These are phyloP conservation scores for Spea hammondii DNA, from an alignment of 2,797 vertebrate genomes.

Conservation along the genomic window DNA sequence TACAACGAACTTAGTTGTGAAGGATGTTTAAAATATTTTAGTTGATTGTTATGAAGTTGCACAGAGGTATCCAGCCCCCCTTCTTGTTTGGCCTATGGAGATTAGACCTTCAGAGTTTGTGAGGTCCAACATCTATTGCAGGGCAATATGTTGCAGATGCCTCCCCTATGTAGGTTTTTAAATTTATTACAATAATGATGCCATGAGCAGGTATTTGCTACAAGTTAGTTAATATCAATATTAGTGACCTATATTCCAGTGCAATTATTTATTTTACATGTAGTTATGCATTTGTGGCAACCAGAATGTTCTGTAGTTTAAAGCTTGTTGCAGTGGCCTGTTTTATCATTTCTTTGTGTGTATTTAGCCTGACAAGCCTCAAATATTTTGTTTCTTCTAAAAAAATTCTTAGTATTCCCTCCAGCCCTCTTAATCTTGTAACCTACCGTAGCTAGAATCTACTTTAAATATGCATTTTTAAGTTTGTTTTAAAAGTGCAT, in stretches of 20 bases:
- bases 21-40: conserved; percentile 15
- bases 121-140: conserved; percentile 33
- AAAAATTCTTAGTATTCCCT: conserved; percentile 2
- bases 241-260: conserved; percentile 9
- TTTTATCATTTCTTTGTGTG: conserved; percentile 31
- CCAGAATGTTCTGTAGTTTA: conserved; percentile 20
- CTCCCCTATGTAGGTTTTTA: conserved; percentile 14
- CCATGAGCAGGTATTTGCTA: conserved; percentile 5
- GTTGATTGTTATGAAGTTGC: not conserved
- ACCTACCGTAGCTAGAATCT: not conserved
- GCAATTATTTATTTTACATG: conserved; percentile 46
- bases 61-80: not conserved
- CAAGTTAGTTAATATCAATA: conserved; percentile 19
- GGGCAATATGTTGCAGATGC: conserved; percentile 34
- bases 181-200: not conserved
- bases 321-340: not conserved
- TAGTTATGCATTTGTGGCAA: conserved; percentile 40
- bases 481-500: not conserved
- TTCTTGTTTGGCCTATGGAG: conserved; percentile 32
- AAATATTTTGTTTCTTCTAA: conserved; percentile 1
- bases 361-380: conserved; percentile 23
- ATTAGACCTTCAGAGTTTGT: conserved; percentile 7
- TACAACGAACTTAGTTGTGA: conserved; percentile 20
- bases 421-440: conserved; percentile 18
- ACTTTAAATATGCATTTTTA: conserved; percentile 30